Evolutionary conservation across 2,113 vertebrate species (phyloP), one percentile per base, ranked within the genome.

Genomic region (Micronycteris hirsuta): DNA sequence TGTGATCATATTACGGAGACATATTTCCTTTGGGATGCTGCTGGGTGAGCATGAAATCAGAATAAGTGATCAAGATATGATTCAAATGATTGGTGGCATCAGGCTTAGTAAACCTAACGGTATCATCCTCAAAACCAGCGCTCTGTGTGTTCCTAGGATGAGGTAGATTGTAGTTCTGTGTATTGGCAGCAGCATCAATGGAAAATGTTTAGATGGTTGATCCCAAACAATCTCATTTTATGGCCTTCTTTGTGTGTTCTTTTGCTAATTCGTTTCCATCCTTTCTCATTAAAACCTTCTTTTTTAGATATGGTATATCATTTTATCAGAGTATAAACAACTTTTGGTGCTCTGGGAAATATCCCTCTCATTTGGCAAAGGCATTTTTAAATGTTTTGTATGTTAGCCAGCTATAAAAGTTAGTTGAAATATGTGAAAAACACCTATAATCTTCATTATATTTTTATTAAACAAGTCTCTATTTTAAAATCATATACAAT

Each of bases 341-440:
- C 73, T 77, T 67, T 83, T 61, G 19, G 36, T 65, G 17, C 19
- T 33, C 28, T 93, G 7, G 17, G 13, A 91, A 86, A 54, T 0
- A 82, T 45, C 14, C 24, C 5, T 31, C 68, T 26, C 7, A 26
- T 80, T 95, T 80, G 31, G 13, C 20, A 38, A 58, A 58, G 33
- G 31, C 3, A 7, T 33, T 90, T 90, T 54, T 33, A 61, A 63
- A 49, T 63, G 52, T 63, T 89, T 78, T 65, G 28, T 33, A 61
- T 88, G 91, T 93, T 78, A 38, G 45, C 5, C 52, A 67, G 45
- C 15, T 70, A 5, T 77, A 84, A 33, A 85, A 80, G 15, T 49
- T 83, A 65, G 47, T 81, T 63, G 58, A 85, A 91, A 58, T 86
- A 71, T 56, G 47, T 93, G 49, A 89, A 96, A 93, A 47, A 13